Evolutionary conservation across 2,888 invertebrate species (phyloP), one percentile per base, ranked within the genome.

Genomic region (Diarsia mendica): DNA sequence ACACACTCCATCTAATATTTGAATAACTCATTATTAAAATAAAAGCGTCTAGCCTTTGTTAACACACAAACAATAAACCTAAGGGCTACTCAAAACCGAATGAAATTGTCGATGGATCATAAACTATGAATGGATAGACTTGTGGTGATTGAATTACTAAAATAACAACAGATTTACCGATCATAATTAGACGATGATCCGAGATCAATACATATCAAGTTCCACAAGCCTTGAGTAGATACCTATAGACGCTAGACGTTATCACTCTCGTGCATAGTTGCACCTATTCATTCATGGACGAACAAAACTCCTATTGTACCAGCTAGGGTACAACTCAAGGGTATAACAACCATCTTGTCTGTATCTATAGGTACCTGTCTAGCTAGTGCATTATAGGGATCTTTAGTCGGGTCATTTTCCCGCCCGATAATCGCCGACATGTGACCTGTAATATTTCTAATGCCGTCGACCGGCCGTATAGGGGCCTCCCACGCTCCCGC

Each of bases 391-490:
- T 39, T 74, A 67, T 51, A 64, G 8, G 20, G 66, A 44, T 49
- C 77, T 72, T 80, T 78, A 64, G 69, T 70, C 67, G 65, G 77
- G 78, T 82, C 78, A 78, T 67, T 72, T 78, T 74, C 70, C 69
- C 64, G 58, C 18, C 51, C 70, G 76, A 68, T 87, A 87, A 85
- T 82, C 60, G 77, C 28, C 58, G 66, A 76, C 70, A 83, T 82
- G 75, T 75, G 82, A 82, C 80, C 75, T 85, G 80, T 74, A 78
- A 73, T 85, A 72, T 70, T 77, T 87, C 75, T 79, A 77, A 87
- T 85, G 75, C 78, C 72, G 75, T 67, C 80, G 67, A 60, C 75
- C 72, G 61, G 58, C 63, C 70, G 60, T 49, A 67, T 61, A 72
- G n/a, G 63, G 72, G 66, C 83, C 74, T 70, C 87, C 87, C 75